phyloP scores from a whole-genome alignment of 2,113 vertebrate species.

The Hippocampus barbouri region DNA sequence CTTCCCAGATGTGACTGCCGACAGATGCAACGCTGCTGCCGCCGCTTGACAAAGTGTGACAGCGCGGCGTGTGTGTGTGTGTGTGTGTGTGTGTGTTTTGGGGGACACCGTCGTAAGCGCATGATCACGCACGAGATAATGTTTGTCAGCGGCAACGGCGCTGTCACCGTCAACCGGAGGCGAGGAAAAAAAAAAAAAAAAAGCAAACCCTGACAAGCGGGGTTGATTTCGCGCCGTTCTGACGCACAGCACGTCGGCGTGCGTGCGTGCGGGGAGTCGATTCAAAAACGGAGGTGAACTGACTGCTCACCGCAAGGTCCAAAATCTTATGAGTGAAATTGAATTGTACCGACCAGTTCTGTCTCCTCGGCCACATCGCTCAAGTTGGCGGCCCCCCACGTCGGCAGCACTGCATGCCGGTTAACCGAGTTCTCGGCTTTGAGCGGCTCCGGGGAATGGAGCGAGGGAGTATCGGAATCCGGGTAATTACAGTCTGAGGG shows the following conservation, averaged over 20 bases:
- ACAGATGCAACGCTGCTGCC: slow-evolving; percentile 66
- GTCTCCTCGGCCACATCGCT: slow-evolving; percentile 24
- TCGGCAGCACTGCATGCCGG: slow-evolving; percentile 59
- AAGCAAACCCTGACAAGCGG: slow-evolving; percentile 23
- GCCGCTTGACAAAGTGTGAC: slow-evolving; percentile 67
- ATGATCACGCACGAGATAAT: slow-evolving; percentile 70
- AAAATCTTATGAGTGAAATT: slow-evolving; percentile 56
- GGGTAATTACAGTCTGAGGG: slow-evolving; percentile 75
- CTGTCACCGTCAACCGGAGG: slow-evolving; percentile 50
- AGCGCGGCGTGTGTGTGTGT: slow-evolving; percentile 57
- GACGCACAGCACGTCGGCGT: neutral
- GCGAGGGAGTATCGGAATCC: slow-evolving; percentile 69
- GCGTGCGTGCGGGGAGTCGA: neutral
- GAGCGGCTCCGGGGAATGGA: slow-evolving; percentile 56
- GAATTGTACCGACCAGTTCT: slow-evolving; percentile 40
- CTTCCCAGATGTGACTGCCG: slow-evolving; percentile 69
- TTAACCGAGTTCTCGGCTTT: slow-evolving; percentile 62
- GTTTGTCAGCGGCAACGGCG: slow-evolving; percentile 66
- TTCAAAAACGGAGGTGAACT: slow-evolving; percentile 43
- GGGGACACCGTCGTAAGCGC: slow-evolving; percentile 52
- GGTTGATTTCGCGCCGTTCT: slow-evolving; percentile 61
- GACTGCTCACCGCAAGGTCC: slow-evolving; percentile 41
- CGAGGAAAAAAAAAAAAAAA: slow-evolving; percentile 30
- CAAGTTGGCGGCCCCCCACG: slow-evolving; percentile 47
- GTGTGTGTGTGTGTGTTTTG: slow-evolving; percentile 38